phyloP scores from a whole-genome alignment of 2,113 vertebrate genomes.

The Syngnathus scovelli region DNA sequence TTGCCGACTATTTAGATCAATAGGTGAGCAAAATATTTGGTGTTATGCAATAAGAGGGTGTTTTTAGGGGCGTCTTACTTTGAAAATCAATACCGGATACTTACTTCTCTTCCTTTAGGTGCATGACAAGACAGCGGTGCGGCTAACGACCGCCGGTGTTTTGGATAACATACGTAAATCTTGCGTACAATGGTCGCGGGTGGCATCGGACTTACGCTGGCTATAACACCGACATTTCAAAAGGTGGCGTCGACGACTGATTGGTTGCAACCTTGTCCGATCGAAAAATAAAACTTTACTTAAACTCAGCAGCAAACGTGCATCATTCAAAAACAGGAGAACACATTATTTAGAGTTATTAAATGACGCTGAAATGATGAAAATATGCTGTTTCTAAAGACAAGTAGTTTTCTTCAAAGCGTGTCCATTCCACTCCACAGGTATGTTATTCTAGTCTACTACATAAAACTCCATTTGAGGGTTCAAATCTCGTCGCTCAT shows the following conservation, averaged over 20 bases:
- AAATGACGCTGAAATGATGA: not conserved
- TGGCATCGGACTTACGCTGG: not conserved
- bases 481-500: not conserved
- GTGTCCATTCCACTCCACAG: no score
- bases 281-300: not conserved
- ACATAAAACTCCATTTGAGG: not conserved
- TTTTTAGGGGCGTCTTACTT: not conserved
- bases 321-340: not conserved
- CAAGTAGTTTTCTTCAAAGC: conserved; percentile 25
- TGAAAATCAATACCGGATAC: conserved; percentile 23
- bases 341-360: not conserved
- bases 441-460: no score
- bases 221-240: not conserved
- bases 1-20: accelerated
- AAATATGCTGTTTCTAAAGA: conserved; percentile 34
- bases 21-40: no score
- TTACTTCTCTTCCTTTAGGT: accelerated
- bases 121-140: not conserved
- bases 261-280: not conserved
- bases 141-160: not conserved
- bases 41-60: not conserved
- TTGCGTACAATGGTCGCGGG: not conserved
- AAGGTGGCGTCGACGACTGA: not conserved
- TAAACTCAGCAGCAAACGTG: not conserved
- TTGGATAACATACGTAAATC: conserved; percentile 15